Base-by-base conservation (phyloP, 2,888 invertebrate genomes). In the Brachyopa scutellaris region DNA sequence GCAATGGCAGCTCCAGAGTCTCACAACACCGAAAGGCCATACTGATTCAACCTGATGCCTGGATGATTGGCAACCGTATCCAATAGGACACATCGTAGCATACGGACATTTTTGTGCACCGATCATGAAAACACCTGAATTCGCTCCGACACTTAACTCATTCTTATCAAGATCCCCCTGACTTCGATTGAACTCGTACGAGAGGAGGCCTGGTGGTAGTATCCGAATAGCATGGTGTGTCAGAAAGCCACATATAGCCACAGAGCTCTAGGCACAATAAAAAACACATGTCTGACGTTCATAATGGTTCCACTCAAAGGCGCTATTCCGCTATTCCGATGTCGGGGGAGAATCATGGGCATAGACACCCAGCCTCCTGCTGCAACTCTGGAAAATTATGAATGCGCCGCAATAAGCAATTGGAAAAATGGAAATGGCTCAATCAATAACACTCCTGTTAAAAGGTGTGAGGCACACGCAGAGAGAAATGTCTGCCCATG, bases 381-480 rank as follows among this genome's bases (percentile, higher is more conserved):
- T 59, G 23, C 33, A 67, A 40, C 9, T 11, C 42, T 26, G 53
- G 19, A 61, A 70, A 72, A 77, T 77, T 82, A 82, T 82, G 82
- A 82, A 77, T 82, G 77, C 77, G 55, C 70, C 49, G 53, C 77
- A 77, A 82, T 82, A 82, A 82, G 82, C 82, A 82, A 82, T 82
- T 77, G 82, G 82, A 82, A 82, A 82, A 82, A 77, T 77, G 82
- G 72, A 82, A 82, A 82, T 82, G 82, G 82, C 82, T 82, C 82
- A 82, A 82, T 82, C 77, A 82, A 82, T 82, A 82, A 82, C 82
- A 72, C 77, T 82, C 82, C 82, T 77, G 82, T 82, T 82, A 82
- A 77, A 72, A 82, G 82, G 82, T 82, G 82, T 82, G 82, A 82
- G 82, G 64, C 77, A 82, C 82, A 82, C 77, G 82, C 72, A 77